phyloP scores from a whole-genome alignment of 2,113 vertebrate genomes.

The Chaetorhynchus papuensis region DNA sequence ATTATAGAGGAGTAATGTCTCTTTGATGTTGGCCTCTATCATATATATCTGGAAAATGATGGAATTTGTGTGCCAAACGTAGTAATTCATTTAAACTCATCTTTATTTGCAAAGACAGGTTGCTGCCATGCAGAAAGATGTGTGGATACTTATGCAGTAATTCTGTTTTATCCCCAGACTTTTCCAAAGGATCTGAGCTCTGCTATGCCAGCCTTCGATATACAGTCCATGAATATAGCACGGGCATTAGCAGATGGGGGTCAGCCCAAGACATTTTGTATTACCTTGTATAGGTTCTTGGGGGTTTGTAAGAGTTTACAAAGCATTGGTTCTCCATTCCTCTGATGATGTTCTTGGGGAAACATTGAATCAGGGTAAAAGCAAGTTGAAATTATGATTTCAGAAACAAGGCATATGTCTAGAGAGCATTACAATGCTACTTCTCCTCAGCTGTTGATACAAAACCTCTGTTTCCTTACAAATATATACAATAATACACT shows the following conservation, averaged over 20 bases:
- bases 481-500: not conserved
- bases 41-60: not conserved
- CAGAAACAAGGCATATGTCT: not conserved
- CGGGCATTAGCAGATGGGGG: not conserved
- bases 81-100: not conserved
- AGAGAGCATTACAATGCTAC: not conserved
- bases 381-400: not conserved
- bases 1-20: not conserved
- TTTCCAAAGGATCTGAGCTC: not conserved
- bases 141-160: not conserved
- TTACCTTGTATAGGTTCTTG: not conserved
- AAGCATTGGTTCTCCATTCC: not conserved
- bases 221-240: not conserved
- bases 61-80: not conserved
- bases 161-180: not conserved
- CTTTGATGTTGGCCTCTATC: not conserved
- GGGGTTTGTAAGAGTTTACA: not conserved
- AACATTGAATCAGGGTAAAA: not conserved
- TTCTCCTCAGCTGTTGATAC: not conserved
- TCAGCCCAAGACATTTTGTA: not conserved
- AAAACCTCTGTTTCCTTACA: not conserved
- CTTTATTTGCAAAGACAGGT: not conserved
- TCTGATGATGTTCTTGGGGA: fast-evolving
- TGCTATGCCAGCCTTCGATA: not conserved
- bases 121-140: not conserved